Conservation (phyloP, 2,113 vertebrate species). For the Rallus limicola region DNA sequence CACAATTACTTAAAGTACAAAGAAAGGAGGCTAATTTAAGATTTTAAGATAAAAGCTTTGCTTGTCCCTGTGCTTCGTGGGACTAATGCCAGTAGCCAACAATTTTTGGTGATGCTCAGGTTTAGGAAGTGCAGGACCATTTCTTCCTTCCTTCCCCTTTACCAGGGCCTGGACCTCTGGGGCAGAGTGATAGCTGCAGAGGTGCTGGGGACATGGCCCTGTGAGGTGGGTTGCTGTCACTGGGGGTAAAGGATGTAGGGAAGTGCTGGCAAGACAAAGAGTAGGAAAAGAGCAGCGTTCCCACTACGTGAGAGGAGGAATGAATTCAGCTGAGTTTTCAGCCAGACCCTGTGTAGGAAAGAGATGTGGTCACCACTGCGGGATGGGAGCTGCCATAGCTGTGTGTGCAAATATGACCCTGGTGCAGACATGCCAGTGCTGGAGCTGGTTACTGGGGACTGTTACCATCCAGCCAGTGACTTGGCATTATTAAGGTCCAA, state of each 20-base stretch:
- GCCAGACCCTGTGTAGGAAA: background rate
- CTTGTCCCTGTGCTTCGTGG: background rate
- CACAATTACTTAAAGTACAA: background rate
- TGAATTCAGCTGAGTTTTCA: background rate
- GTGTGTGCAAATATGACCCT: background rate
- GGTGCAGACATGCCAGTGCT: background rate
- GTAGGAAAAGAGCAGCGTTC: background rate
- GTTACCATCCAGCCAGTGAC: background rate
- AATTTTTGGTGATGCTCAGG: background rate
- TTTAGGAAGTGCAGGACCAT: background rate
- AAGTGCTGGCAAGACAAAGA: background rate
- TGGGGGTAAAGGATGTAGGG: background rate
- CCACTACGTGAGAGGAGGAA: background rate
- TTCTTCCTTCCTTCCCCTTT: background rate
- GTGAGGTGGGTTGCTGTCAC: background rate
- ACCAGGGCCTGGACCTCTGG: accelerated
- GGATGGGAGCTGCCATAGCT: background rate
- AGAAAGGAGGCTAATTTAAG: background rate
- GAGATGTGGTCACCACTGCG: background rate
- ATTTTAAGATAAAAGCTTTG: background rate
- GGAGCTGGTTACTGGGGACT: background rate
- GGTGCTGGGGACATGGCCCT: background rate
- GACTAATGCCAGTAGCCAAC: background rate
- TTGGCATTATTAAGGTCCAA: background rate
- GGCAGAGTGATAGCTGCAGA: background rate